phyloP scores from a whole-genome alignment of 2,113 vertebrate species.

The Chaetura pelagica region DNA sequence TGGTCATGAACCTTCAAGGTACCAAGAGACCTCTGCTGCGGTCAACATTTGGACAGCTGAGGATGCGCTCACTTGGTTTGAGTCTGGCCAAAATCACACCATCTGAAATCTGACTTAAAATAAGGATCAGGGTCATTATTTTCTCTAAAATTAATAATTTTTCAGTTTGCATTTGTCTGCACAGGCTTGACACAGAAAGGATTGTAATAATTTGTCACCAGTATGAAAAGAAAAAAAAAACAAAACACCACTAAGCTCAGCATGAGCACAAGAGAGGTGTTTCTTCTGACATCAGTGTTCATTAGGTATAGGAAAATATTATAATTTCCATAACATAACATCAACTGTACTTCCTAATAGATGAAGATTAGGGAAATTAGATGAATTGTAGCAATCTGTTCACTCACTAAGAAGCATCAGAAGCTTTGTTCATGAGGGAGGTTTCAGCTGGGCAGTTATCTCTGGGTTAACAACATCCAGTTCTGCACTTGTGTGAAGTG shows the following conservation, averaged over 20 bases:
- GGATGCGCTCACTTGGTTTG: background rate
- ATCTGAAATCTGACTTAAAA: background rate
- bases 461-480: background rate
- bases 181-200: background rate
- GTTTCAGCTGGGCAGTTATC: background rate
- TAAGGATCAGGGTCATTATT: background rate
- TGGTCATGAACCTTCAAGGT: background rate
- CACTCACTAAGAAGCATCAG: background rate
- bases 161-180: background rate
- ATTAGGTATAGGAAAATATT: background rate
- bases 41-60: background rate
- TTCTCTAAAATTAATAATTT: background rate
- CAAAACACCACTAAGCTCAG: background rate
- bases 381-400: background rate
- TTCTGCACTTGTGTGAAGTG: background rate
- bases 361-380: background rate
- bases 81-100: background rate
- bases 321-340: background rate
- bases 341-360: accelerated
- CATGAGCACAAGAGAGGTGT: background rate
- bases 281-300: background rate
- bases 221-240: background rate
- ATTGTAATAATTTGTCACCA: background rate
- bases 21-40: accelerated
- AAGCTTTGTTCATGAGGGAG: background rate